Evolutionary conservation across 35 echinoderm and acorn worm genomes (phyloP).

Genomic region (Lytechinus pictus): DNA sequence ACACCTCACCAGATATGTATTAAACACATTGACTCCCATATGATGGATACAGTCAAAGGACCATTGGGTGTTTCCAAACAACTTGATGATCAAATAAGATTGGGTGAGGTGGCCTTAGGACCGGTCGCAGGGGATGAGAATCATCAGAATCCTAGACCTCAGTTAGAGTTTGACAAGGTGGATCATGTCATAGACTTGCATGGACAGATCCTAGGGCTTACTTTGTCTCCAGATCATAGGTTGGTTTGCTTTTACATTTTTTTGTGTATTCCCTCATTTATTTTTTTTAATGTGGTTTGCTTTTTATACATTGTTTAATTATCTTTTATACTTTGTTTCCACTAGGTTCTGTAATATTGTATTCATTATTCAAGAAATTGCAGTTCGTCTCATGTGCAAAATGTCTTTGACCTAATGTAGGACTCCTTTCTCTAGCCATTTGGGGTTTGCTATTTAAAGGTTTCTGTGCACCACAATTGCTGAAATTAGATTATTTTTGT

Average conservation of each 20-base stretch:
- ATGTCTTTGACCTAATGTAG: no score
- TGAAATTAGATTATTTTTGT: no score
- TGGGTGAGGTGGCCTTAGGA: neutral
- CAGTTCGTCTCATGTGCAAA: no score
- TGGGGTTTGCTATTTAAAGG: no score
- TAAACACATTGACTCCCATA: conserved; percentile 66
- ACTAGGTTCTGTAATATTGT: no score
- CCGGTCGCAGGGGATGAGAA: neutral
- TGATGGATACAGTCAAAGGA: conserved; percentile 69
- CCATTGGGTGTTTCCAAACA: conserved; percentile 58
- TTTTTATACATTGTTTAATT: no score
- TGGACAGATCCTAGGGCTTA: conserved; percentile 80
- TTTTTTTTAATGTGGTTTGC: no score
- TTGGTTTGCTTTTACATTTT: conserved; percentile 5
- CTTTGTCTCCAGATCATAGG: conserved; percentile 85
- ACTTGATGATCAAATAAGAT: neutral
- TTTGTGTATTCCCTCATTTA: neutral
- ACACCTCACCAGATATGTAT: conserved; percentile 88
- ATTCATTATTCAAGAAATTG: no score
- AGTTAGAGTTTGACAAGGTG: conserved; percentile 83
- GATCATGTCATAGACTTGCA: conserved; percentile 85
- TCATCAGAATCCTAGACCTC: conserved; percentile 17
- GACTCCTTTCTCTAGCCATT: no score
- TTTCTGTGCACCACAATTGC: no score
- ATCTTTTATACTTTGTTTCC: no score